Percentiles rank a stretch among this genome's conserved stretches.
Evolutionary conservation across 1,140 invertebrate genomes (phyloP).

Genomic region (Battus philenor): DNA sequence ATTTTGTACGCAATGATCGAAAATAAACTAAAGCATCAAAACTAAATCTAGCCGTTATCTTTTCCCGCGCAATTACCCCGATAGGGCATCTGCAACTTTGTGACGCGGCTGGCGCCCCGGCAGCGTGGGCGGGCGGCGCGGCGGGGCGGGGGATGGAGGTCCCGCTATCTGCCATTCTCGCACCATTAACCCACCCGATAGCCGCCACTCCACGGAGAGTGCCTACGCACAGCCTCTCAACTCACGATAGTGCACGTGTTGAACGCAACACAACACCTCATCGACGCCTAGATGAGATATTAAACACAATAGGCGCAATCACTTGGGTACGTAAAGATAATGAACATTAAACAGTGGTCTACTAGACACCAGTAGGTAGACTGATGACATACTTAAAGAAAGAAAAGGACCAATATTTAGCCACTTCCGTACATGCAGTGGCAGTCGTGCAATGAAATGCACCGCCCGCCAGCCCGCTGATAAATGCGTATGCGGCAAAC

Average conservation of each 20-base stretch:
- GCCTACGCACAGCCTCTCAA: constrained; percentile 22
- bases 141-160: constrained; percentile 11
- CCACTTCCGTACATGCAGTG: no score
- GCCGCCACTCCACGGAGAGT: constrained; percentile 43
- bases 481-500: no score
- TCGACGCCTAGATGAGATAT: background rate
- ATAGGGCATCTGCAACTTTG: constrained; percentile 36
- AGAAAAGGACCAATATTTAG: no score
- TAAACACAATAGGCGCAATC: background rate
- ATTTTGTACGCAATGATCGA: constrained; percentile 7
- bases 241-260: constrained; percentile 30
- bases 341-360: no score
- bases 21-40: constrained; percentile 22
- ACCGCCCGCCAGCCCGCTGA: no score
- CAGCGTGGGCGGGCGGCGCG: constrained; percentile 7
- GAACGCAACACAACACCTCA: constrained; percentile 5
- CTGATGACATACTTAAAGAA: background rate
- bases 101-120: constrained; percentile 13
- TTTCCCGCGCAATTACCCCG: constrained; percentile 53
- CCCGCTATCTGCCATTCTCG: constrained; percentile 50
- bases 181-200: constrained; percentile 58
- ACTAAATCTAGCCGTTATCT: constrained; percentile 36
- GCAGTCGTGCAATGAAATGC: no score
- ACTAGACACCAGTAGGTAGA: no score
- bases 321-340: background rate